phyloP scores from a whole-genome alignment of 2,888 invertebrate genomes.

The Dicycla oo region DNA sequence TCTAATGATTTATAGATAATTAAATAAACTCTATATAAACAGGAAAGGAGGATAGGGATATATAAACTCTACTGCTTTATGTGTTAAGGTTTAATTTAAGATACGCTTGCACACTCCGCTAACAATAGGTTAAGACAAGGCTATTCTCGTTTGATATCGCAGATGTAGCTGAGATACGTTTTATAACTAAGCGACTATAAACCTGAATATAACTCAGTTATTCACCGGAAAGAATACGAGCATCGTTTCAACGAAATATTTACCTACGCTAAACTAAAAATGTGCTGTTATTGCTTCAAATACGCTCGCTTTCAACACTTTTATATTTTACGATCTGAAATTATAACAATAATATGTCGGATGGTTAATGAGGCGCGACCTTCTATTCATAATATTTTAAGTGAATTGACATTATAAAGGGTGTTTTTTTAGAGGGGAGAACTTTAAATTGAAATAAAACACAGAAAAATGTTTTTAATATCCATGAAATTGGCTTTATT shows the following conservation, averaged over 20 bases:
- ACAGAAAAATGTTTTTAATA: too few species aligned
- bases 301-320: conserved; percentile 69
- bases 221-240: conserved; percentile 76
- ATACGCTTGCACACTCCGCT: conserved; percentile 52
- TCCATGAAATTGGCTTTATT: too few species aligned
- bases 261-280: conserved; percentile 73
- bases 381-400: conserved; percentile 33
- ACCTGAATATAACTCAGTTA: conserved; percentile 75
- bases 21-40: too few species aligned
- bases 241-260: conserved; percentile 76
- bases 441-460: too few species aligned
- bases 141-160: conserved; percentile 75
- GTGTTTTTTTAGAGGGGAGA: too few species aligned
- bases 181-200: conserved; percentile 77
- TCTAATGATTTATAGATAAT: conserved; percentile 17
- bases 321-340: conserved; percentile 69
- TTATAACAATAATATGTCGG: conserved; percentile 68
- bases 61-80: conserved; percentile 2
- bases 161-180: conserved; percentile 72
- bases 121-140: conserved; percentile 71
- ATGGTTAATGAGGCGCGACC: conserved; percentile 51
- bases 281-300: conserved; percentile 73
- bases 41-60: too few species aligned
- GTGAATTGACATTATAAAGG: conserved; percentile 21
- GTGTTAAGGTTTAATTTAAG: conserved; percentile 13